Base-by-base conservation (phyloP, 2,888 invertebrate genomes). In the Diabrotica balteata region DNA sequence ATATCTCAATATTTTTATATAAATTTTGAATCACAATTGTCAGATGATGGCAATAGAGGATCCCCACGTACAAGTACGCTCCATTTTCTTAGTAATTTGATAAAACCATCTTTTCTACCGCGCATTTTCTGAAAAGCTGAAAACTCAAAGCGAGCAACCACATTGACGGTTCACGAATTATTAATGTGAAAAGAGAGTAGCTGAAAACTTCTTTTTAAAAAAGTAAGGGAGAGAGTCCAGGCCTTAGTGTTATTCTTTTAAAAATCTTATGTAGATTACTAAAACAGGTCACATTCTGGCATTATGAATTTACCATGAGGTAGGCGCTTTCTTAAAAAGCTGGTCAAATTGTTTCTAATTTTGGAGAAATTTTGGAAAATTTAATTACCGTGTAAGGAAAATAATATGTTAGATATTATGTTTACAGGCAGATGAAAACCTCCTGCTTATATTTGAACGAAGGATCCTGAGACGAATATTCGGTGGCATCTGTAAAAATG, bases 161-260 rank as follows among this genome's bases (percentile, higher is more conserved):
- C 79, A 79, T 80, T 79, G 81, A 81, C 80, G 81, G 78, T 75
- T 76, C 72, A 71, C 76, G 81, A 81, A 81, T 82, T 77, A 82
- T 81, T 82, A 80, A 82, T 82, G 74, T 71, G 69, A 75, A 77
- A 78, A 78, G 79, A 81, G 78, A 80, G 80, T 78, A 75, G 77
- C 79, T 80, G 77, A 78, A 80, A 80, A 80, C 74, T 81, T 79
- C 76, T 77, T 67, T 69, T 73, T 32, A 32, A 70, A 74, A 70
- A 72, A 66, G 47, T 57, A 44, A 57, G 45, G 11, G 11, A 57
- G 45, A 43, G 55, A 52, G 22, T 57, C 43, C 45, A 57, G 43
- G 55, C 9, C 55, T 45, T 43, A 57, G 45, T 57, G 55, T 17
- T 57, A 45, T 45, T 11, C 55, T 7, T 45, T 57, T 8, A 61